Evolutionary conservation across 2,888 invertebrate species (phyloP).

Genomic region (Halictus quadricinctus): DNA sequence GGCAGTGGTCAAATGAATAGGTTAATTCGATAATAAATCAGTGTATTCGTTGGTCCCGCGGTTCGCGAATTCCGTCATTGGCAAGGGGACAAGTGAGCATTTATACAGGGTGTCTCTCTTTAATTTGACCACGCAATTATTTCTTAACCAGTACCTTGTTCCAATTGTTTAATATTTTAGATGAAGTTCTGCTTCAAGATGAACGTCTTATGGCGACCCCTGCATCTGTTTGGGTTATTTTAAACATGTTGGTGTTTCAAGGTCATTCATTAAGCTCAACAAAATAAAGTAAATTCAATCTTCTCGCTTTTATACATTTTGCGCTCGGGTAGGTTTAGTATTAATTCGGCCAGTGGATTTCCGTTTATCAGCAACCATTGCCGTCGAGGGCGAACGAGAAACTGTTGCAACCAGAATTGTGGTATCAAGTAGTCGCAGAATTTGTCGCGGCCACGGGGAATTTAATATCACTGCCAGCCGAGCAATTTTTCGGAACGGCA

Average conservation of each 20-base stretch:
- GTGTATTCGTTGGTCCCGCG: neutral
- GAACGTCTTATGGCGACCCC: neutral
- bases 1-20: conserved; percentile 24
- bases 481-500: conserved; percentile 3
- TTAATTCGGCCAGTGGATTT: neutral
- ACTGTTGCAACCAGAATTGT: neutral
- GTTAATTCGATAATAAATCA: conserved; percentile 40
- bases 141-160: neutral
- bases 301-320: no score
- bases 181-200: neutral
- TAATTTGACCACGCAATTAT: neutral
- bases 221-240: no score
- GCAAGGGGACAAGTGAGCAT: neutral
- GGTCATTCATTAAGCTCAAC: no score
- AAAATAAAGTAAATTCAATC: no score
- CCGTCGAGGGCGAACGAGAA: neutral
- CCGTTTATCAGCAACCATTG: neutral
- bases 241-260: no score
- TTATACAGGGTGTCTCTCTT: neutral
- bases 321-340: no score
- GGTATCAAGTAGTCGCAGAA: conserved; percentile 11
- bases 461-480: neutral
- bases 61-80: conserved; percentile 36
- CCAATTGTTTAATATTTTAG: neutral
- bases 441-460: neutral